Base-by-base conservation (phyloP, 2,797 vertebrate genomes). In the Sciurus carolinensis region DNA sequence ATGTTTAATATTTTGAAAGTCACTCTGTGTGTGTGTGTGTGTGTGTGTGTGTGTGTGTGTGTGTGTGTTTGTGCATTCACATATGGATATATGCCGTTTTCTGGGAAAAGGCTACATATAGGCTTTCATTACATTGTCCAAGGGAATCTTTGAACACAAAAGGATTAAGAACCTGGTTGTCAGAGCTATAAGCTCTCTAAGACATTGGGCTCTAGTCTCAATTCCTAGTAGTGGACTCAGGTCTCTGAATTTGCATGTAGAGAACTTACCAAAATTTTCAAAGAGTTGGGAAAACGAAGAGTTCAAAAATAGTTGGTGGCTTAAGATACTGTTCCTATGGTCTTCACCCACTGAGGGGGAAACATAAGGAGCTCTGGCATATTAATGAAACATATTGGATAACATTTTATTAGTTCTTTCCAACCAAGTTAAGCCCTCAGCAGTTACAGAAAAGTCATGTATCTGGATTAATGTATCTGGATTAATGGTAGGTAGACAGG, bases 111-210 rank as follows among this genome's bases (percentile, higher is more conserved):
- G 24, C 5, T 26, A 50, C 57, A 26, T 18, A 44, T 15, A 88
- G 26, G 20, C 50, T 95, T 93, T 92, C n/a, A 4, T 64, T 94
- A 80, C 52, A 36, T 75, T 80, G 39, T 73, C 24, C 72, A 94
- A 59, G 39, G 42, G 71, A 59, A 26, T 52, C 44, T 88, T 66
- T 91, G 87, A 85, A 77, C 9, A 36, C 62, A 12, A 52, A 72
- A 81, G 83, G 15, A 52, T 26, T 64, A 66, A 66, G 42, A 81
- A 50, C 17, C 18, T 76, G 28, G 59, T 12, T 77, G 54, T 36
- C 69, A 89, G 52, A 28, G 42, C 18, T 91, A 3, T 11, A 91
- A 82, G 62, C 47, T n/a, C 64, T 42, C 39, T 50, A 13, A 59
- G 47, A 88, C 42, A 59, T 52, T 71, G 66, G 83, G 7, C 36